A percentile compares a stretch with the other conserved stretches of the same genome.
phyloP scores from a whole-genome alignment of 2,113 vertebrate genomes.

The Chloroceryle aenea region DNA sequence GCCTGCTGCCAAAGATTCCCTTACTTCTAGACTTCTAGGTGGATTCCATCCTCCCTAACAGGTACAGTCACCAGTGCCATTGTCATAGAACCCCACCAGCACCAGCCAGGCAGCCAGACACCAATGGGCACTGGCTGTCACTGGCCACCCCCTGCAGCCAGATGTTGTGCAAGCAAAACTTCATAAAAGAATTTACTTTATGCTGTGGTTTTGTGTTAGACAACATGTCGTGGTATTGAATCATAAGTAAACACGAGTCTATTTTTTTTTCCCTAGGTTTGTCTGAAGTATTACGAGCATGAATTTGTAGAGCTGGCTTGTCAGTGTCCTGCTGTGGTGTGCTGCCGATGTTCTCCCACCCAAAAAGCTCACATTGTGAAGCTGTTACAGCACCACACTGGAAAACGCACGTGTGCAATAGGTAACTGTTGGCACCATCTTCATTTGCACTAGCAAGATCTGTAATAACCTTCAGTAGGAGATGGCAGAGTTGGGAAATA shows the following conservation, averaged over 20 bases:
- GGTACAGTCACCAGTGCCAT: neutral
- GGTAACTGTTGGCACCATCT: conserved; percentile 74
- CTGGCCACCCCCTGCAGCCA: neutral
- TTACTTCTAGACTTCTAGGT: neutral
- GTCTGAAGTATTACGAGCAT: conserved; percentile 93
- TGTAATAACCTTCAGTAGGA: neutral
- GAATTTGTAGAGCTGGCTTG: conserved; percentile 96
- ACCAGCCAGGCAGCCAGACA: neutral
- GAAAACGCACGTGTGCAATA: conserved; percentile 91
- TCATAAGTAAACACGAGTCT: neutral
- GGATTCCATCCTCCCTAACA: neutral
- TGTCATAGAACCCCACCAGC: neutral
- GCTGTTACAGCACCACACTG: conserved; percentile 90
- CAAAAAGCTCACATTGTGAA: conserved; percentile 94
- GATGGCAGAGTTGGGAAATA: neutral
- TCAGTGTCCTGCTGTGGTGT: conserved; percentile 96
- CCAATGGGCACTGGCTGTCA: neutral
- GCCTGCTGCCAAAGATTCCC: neutral
- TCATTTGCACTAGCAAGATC: neutral
- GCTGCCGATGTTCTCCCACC: conserved; percentile 96
- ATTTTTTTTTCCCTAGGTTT: conserved; percentile 79
- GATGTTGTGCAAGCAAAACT: neutral
- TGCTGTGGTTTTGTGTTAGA: neutral
- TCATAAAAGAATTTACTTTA: neutral
- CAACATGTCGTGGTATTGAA: neutral